These are phyloP conservation scores for Laticauda laticaudata DNA, from an alignment of 2,113 vertebrate genomes.

Conservation along the genomic window DNA sequence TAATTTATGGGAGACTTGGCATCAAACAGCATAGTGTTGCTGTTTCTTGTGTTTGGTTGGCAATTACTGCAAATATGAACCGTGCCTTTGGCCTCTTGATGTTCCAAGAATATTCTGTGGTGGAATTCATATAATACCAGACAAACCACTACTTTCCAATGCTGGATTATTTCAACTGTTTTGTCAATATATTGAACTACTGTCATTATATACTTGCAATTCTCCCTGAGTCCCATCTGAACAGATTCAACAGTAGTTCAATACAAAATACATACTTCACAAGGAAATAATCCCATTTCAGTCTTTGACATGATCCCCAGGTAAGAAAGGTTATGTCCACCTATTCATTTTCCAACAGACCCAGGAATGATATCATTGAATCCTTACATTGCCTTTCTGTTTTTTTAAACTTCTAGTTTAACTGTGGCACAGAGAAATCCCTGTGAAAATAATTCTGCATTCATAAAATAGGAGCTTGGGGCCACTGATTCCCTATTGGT, in stretches of 20 bases:
- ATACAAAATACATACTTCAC: not conserved
- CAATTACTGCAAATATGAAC: conserved; percentile 11
- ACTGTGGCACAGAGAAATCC: not conserved
- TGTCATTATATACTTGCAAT: not conserved
- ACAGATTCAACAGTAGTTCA: not conserved
- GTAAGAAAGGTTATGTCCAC: not conserved
- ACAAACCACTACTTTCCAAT: not conserved
- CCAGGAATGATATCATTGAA: not conserved
- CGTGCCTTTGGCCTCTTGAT: not conserved
- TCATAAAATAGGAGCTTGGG: not conserved
- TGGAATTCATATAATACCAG: conserved; percentile 5
- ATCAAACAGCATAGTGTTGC: conserved; percentile 14
- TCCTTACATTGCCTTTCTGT: not conserved
- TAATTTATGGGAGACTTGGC: conserved; percentile 14
- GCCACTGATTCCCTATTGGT: not conserved
- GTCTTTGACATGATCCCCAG: not conserved
- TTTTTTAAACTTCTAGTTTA: not conserved
- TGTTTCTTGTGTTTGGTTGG: conserved; percentile 24
- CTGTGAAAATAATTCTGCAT: not conserved
- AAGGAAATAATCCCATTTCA: not conserved
- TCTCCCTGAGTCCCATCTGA: not conserved
- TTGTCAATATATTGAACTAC: not conserved
- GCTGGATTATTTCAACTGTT: not conserved
- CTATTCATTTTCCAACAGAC: not conserved
- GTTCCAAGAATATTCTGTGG: conserved; percentile 1